Evolutionary conservation across 2,888 invertebrate species (phyloP).

Genomic region (Hedychridium roseum): DNA sequence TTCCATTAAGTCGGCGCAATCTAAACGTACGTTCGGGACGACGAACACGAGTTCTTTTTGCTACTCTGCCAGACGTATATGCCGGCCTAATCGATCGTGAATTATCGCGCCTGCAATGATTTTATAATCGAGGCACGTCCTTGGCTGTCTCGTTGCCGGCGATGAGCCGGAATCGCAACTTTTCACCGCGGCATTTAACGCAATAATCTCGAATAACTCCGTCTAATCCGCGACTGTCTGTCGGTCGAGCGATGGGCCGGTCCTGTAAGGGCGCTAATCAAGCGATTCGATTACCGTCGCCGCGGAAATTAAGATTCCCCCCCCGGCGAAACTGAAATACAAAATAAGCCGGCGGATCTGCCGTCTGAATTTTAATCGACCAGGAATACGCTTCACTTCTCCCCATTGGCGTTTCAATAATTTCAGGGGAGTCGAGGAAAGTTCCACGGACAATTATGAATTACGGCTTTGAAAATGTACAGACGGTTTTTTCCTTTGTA

Average conservation of each 20-base stretch:
- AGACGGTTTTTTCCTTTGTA: no score
- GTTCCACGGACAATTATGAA: no score
- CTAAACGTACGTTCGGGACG: background rate
- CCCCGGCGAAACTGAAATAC: conserved; percentile 41
- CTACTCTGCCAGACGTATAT: no score
- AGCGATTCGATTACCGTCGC: conserved; percentile 56
- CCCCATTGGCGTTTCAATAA: no score
- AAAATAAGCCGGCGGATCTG: conserved; percentile 42
- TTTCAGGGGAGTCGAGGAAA: no score
- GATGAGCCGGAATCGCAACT: conserved; percentile 47
- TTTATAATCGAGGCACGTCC: no score
- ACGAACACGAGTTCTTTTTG: no score
- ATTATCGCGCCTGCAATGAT: no score
- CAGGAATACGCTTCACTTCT: conserved; percentile 6
- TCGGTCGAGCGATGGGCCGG: conserved; percentile 48
- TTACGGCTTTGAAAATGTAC: no score
- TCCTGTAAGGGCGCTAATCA: conserved; percentile 55
- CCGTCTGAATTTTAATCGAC: conserved; percentile 46
- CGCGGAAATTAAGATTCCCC: conserved; percentile 52
- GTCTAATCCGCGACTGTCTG: conserved; percentile 48
- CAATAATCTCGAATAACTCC: conserved; percentile 53
- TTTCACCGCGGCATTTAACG: conserved; percentile 48
- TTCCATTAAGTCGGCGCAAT: conserved; percentile 16
- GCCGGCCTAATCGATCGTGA: no score
- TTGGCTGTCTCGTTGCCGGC: conserved; percentile 13